phyloP scores from a whole-genome alignment of 2,797 vertebrate species.

The Phalloptychus januarius region DNA sequence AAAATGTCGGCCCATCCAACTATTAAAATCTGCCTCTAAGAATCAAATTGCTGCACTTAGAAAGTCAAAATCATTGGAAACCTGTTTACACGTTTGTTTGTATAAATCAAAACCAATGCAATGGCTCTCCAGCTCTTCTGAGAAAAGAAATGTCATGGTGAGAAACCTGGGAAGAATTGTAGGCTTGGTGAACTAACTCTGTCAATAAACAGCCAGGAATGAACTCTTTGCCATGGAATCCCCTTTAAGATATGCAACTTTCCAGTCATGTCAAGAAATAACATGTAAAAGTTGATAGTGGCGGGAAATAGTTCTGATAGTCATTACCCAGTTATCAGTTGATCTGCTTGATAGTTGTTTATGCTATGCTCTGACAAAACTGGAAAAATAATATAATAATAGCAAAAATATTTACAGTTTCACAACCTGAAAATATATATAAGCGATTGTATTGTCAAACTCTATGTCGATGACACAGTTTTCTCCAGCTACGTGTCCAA shows the following conservation, averaged over 20 bases:
- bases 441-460: background rate
- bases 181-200: background rate
- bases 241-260: background rate
- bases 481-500: background rate
- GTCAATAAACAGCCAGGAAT: background rate
- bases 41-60: background rate
- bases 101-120: background rate
- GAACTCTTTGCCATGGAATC: background rate
- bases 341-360: background rate
- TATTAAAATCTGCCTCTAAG: background rate
- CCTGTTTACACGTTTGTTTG: background rate
- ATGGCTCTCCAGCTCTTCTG: background rate
- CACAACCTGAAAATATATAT: background rate
- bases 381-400: background rate
- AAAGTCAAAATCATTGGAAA: background rate
- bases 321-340: background rate
- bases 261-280: background rate
- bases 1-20: background rate
- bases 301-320: background rate
- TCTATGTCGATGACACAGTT: constrained; percentile 5
- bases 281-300: background rate
- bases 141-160: background rate
- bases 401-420: background rate
- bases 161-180: background rate
- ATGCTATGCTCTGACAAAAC: background rate